These are phyloP conservation scores for human (Homo sapiens) DNA, from an alignment of 2,113 vertebrate genomes.

Conservation along the genomic window DNA sequence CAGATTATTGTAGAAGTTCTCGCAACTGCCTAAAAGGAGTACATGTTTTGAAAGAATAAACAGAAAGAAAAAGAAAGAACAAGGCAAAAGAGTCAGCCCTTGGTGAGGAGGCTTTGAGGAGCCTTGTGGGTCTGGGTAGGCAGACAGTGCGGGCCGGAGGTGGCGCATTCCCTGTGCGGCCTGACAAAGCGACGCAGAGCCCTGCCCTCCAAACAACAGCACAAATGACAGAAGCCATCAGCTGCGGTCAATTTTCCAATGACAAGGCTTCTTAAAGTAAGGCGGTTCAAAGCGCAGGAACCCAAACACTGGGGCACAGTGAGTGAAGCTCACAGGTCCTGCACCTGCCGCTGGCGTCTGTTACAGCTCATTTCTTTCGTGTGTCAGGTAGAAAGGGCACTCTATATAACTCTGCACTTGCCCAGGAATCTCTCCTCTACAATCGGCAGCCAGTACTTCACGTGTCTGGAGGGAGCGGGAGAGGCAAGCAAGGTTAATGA, in stretches of 20 bases:
- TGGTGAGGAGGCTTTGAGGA: background rate
- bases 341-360: background rate
- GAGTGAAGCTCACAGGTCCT: background rate
- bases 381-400: background rate
- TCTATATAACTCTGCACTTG: background rate
- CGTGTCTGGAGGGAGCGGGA: background rate
- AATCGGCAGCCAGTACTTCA: background rate
- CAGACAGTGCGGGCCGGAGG: fast-evolving
- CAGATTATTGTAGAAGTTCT: background rate
- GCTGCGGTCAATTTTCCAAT: background rate
- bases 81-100: background rate
- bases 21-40: background rate
- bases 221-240: background rate
- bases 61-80: background rate
- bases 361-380: constrained; percentile 30
- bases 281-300: constrained; percentile 16
- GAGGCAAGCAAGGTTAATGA: background rate
- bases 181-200: background rate
- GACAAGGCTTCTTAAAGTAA: background rate
- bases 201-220: background rate
- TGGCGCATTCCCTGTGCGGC: fast-evolving
- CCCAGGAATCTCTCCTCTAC: background rate
- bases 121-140: fast-evolving
- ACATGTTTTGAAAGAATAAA: background rate
- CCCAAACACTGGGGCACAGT: background rate